phyloP scores from a whole-genome alignment of 2,888 invertebrate genomes.

The Synergus itoensis region DNA sequence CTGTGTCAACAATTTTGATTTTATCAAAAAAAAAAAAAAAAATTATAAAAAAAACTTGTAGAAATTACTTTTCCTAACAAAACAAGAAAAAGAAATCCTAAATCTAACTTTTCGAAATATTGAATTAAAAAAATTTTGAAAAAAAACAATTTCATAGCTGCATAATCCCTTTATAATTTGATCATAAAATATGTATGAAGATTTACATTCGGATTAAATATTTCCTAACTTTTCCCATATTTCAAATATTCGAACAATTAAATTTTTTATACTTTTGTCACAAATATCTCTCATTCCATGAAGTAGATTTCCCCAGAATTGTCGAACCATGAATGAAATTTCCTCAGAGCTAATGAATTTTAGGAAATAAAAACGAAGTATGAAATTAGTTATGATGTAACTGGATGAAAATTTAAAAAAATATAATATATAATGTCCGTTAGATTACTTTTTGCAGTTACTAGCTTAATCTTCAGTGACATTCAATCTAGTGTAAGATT shows the following conservation, averaged over 20 bases:
- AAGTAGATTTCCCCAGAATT: neutral
- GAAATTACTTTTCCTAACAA: too few species aligned
- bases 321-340: slow-evolving; percentile 8
- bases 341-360: slow-evolving; percentile 7
- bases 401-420: neutral
- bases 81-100: too few species aligned
- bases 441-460: neutral
- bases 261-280: neutral
- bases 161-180: too few species aligned
- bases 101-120: too few species aligned
- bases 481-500: neutral
- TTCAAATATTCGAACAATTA: neutral
- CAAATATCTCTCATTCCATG: neutral
- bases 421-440: neutral
- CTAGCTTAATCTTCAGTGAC: neutral
- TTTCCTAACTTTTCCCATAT: neutral
- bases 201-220: too few species aligned
- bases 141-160: too few species aligned
- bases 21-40: too few species aligned
- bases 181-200: too few species aligned
- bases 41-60: too few species aligned
- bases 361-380: neutral
- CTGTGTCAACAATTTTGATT: too few species aligned
- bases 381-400: neutral
- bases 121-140: too few species aligned